phyloP scores from a whole-genome alignment of 2,797 vertebrate genomes.

The Sebastiscus tertius region DNA sequence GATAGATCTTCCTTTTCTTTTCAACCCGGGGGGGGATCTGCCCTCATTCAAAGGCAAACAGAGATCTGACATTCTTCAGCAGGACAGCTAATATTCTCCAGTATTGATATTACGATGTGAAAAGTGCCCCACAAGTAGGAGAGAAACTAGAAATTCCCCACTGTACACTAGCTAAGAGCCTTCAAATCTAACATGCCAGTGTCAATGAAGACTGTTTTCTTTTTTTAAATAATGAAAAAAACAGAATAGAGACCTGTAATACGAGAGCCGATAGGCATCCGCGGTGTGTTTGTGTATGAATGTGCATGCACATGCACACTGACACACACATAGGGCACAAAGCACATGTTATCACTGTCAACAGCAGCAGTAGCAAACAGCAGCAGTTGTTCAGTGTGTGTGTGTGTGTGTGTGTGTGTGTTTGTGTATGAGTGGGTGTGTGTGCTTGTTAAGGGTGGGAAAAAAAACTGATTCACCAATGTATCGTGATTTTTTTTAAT shows the following conservation, averaged over 20 bases:
- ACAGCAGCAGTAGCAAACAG: constrained; percentile 69
- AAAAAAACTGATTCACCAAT: too few species aligned
- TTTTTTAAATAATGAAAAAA: constrained; percentile 43
- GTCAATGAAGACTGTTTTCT: constrained; percentile 74
- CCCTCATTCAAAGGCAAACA: constrained; percentile 38
- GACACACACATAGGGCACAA: constrained; percentile 58
- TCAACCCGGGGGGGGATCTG: constrained; percentile 14
- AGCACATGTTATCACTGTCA: constrained; percentile 82
- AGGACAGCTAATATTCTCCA: constrained; percentile 66
- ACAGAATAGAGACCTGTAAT: constrained; percentile 55
- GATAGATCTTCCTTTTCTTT: constrained; percentile 8
- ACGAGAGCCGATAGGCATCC: constrained; percentile 59
- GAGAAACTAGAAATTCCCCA: constrained; percentile 84
- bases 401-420: not conserved
- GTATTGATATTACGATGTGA: constrained; percentile 80
- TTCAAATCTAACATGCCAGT: constrained; percentile 78
- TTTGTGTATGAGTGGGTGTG: too few species aligned
- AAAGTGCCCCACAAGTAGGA: constrained; percentile 81
- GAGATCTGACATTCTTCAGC: constrained; percentile 67
- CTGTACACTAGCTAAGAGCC: constrained; percentile 72
- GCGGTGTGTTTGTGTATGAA: constrained; percentile 51
- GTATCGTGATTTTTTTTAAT: too few species aligned
- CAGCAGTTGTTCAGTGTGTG: constrained; percentile 59
- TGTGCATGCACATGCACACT: constrained; percentile 5
- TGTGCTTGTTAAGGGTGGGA: not conserved